Percentiles rank a stretch among this genome's conserved stretches.
Evolutionary conservation across 1,140 invertebrate genomes (phyloP).

Genomic region (Subanguina moxae): DNA sequence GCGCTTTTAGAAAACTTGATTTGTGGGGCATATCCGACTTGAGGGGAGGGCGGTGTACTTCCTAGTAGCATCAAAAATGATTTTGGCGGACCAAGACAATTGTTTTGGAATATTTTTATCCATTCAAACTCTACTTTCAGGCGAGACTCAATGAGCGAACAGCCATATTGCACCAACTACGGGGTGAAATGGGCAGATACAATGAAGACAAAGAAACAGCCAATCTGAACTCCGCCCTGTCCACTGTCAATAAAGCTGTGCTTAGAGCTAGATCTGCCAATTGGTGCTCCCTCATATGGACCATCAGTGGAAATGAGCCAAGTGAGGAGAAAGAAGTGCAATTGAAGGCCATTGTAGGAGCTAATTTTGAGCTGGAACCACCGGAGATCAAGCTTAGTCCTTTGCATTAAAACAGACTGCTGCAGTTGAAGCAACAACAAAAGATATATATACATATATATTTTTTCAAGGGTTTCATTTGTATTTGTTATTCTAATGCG

Average conservation of each 20-base stretch:
- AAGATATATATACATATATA: no score
- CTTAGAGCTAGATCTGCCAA: constrained; percentile 51
- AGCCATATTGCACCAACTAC: constrained; percentile 52
- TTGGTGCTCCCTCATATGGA: constrained; percentile 56
- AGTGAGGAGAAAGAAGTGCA: constrained; percentile 38
- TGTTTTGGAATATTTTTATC: no score
- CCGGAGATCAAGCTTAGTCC: constrained; percentile 55
- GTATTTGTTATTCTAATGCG: no score
- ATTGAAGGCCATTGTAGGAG: constrained; percentile 37
- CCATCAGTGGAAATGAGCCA: constrained; percentile 35
- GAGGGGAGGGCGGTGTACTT: no score
- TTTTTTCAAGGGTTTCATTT: no score
- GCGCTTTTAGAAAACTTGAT: no score
- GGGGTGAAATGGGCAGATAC: constrained; percentile 52
- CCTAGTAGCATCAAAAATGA: no score
- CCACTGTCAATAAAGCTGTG: constrained; percentile 43
- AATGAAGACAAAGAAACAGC: constrained; percentile 54
- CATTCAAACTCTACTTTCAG: neutral
- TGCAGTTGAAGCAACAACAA: no score
- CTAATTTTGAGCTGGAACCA: constrained; percentile 49
- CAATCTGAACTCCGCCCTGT: constrained; percentile 43
- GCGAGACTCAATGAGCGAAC: constrained; percentile 46
- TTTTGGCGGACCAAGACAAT: no score
- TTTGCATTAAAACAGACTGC: neutral
- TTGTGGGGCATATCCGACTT: no score